Conservation (phyloP, 2,797 vertebrate genomes). For the Crocidura indochinensis region DNA sequence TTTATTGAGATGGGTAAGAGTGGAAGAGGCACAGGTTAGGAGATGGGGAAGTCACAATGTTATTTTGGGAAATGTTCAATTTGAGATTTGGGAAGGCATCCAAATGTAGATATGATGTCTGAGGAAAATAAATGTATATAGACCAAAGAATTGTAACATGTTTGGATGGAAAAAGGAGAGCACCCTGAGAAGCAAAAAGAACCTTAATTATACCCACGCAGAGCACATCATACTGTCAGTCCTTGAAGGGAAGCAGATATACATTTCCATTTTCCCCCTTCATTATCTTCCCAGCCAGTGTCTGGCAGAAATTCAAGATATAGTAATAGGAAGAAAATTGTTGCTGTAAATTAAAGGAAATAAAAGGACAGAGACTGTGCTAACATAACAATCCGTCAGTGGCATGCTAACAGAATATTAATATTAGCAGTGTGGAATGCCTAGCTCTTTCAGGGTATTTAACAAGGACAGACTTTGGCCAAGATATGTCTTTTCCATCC, state of each 20-base stretch:
- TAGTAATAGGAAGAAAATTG: conserved; percentile 41
- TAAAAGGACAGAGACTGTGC: conserved; percentile 26
- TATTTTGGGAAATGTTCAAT: neutral
- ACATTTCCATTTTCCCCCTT: conserved; percentile 28
- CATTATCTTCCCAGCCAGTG: conserved; percentile 36
- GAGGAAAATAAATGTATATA: conserved; percentile 43
- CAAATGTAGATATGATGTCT: neutral
- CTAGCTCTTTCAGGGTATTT: conserved; percentile 18
- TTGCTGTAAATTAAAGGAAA: conserved; percentile 44
- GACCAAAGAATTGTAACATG: conserved; percentile 31
- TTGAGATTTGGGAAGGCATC: neutral
- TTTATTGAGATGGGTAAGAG: conserved; percentile 36
- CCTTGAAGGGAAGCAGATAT: conserved; percentile 34
- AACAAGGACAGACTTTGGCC: conserved; percentile 2
- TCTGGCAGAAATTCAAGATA: conserved; percentile 61
- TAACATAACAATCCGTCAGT: conserved; percentile 31
- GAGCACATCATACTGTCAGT: neutral
- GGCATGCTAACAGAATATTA: conserved; percentile 17
- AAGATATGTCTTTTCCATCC: neutral
- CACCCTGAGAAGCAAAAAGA: conserved; percentile 17
- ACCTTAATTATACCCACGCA: neutral
- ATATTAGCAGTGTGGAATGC: neutral
- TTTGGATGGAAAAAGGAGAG: neutral
- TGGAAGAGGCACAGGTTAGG: neutral
- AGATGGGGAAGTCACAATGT: neutral